phyloP scores from a whole-genome alignment of 2,113 vertebrate species.

The Pseudopipra pipra region DNA sequence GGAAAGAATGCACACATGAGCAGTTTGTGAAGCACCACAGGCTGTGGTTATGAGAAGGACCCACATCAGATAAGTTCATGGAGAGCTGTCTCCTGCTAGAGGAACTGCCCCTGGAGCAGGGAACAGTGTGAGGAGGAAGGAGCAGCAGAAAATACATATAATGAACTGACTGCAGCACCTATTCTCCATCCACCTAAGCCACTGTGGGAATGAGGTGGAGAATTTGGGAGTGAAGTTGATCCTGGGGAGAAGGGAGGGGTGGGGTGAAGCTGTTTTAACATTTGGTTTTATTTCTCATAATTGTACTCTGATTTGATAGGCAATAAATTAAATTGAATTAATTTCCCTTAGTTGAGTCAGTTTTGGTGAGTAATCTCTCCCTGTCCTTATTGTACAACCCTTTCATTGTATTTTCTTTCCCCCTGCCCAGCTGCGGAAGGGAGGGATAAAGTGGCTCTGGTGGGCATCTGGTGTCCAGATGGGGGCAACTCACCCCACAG shows the following conservation, averaged over 20 bases:
- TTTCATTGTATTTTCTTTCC: background rate
- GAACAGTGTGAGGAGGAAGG: background rate
- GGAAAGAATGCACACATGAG: background rate
- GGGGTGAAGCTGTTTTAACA: background rate
- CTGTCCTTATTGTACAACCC: background rate
- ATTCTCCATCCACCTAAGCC: background rate
- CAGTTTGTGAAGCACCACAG: background rate
- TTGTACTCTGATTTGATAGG: background rate
- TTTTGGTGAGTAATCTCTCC: background rate
- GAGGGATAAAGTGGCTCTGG: background rate
- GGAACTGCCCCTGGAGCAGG: accelerated
- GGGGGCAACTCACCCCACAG: background rate
- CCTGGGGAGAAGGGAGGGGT: background rate
- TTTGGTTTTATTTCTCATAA: background rate
- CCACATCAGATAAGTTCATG: accelerated
- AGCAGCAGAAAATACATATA: background rate
- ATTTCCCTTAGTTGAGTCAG: background rate
- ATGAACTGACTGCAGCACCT: background rate
- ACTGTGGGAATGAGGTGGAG: background rate
- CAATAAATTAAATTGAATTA: background rate
- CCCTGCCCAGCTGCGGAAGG: accelerated
- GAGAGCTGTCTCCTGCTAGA: background rate
- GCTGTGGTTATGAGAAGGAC: background rate
- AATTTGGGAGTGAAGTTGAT: background rate
- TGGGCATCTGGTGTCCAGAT: background rate